phyloP scores from a whole-genome alignment of 2,888 invertebrate species.

The Chironomus riparius region DNA sequence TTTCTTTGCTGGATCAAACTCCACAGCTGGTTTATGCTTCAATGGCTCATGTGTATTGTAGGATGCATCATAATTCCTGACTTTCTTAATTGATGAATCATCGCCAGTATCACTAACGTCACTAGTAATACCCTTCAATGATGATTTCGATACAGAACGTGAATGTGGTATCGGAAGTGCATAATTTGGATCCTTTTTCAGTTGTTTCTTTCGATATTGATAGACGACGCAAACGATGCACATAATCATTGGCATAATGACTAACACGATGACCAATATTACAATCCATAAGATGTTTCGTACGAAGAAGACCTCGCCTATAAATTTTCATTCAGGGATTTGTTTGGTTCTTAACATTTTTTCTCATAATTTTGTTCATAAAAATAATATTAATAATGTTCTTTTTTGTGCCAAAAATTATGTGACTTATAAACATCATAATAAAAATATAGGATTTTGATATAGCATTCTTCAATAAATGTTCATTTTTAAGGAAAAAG shows the following conservation, averaged over 20 bases:
- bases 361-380: not conserved
- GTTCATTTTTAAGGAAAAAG: constrained; percentile 22
- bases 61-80: constrained; percentile 67
- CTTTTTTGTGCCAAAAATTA: constrained; percentile 3
- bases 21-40: constrained; percentile 57
- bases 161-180: constrained; percentile 52
- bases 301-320: constrained; percentile 59
- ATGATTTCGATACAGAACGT: constrained; percentile 51
- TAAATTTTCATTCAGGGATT: constrained; percentile 10
- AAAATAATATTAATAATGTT: not conserved
- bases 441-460: not conserved
- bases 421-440: not conserved
- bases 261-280: constrained; percentile 61
- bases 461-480: constrained; percentile 11
- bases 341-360: not conserved
- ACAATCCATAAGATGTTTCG: constrained; percentile 65
- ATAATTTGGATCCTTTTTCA: constrained; percentile 49
- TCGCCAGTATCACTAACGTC: constrained; percentile 50
- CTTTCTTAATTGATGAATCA: constrained; percentile 52
- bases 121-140: constrained; percentile 45
- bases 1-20: constrained; percentile 65
- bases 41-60: constrained; percentile 81
- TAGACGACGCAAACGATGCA: constrained; percentile 53
- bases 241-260: constrained; percentile 56
- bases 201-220: constrained; percentile 54